Conservation (phyloP, 2,113 vertebrate genomes). For the Pyxicephalus adspersus region DNA sequence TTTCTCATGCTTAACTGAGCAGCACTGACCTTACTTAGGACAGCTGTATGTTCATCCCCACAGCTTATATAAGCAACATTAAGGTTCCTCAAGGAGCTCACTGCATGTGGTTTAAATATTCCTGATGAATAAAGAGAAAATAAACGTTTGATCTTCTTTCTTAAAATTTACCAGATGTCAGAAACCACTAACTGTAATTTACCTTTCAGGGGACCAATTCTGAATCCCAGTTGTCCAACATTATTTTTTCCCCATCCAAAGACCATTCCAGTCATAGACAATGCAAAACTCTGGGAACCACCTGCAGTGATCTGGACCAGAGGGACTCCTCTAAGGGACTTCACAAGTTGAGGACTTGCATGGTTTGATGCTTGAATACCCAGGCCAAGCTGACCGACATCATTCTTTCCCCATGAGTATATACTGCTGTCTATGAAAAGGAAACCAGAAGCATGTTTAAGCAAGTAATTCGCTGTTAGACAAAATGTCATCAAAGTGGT, state of each 20-base stretch:
- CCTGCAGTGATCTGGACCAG: constrained; percentile 86
- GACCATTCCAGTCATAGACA: constrained; percentile 87
- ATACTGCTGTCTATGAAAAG: constrained; percentile 81
- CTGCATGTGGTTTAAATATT: constrained; percentile 52
- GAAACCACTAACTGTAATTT: neutral
- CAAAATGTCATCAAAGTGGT: no score
- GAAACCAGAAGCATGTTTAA: neutral
- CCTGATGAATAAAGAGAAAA: constrained; percentile 30
- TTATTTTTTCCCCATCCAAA: constrained; percentile 92
- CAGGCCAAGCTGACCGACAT: constrained; percentile 83
- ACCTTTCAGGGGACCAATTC: constrained; percentile 19
- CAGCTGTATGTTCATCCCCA: constrained; percentile 71
- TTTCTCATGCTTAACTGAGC: no score
- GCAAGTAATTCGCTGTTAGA: neutral
- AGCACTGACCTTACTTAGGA: constrained; percentile 69
- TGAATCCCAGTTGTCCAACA: constrained; percentile 88
- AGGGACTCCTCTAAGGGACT: constrained; percentile 79
- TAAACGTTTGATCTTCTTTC: neutral
- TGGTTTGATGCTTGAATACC: constrained; percentile 65
- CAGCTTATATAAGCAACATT: constrained; percentile 66
- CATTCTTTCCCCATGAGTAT: constrained; percentile 88
- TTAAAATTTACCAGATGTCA: no score
- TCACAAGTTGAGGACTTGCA: constrained; percentile 73
- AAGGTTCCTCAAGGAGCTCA: constrained; percentile 51
- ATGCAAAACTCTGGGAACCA: constrained; percentile 81